Conservation (phyloP, 2,888 invertebrate species). For the Drosophila merina region DNA sequence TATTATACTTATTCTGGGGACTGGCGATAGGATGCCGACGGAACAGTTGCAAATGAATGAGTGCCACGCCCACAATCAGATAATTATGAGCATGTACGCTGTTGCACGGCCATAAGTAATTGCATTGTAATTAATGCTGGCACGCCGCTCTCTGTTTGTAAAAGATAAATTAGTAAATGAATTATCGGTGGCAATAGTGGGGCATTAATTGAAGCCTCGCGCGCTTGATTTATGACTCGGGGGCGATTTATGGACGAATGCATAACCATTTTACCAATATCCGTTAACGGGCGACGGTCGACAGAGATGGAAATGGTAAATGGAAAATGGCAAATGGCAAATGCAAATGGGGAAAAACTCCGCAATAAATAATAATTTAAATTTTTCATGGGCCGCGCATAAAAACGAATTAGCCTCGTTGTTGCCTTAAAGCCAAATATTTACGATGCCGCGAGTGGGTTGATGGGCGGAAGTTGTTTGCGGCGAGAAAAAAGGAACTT, state of each 20-base stretch:
- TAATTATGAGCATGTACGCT: constrained; percentile 44
- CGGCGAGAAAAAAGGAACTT: neutral
- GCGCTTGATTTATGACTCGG: constrained; percentile 66
- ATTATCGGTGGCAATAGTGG: constrained; percentile 73
- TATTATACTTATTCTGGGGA: neutral
- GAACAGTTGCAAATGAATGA: constrained; percentile 56
- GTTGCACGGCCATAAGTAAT: constrained; percentile 60
- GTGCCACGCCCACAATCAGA: constrained; percentile 50
- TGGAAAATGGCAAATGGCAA: constrained; percentile 30
- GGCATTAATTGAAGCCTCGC: constrained; percentile 73
- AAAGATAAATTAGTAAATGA: constrained; percentile 71
- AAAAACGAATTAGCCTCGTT: constrained; percentile 61
- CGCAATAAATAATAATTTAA: constrained; percentile 75
- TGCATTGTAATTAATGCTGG: constrained; percentile 72
- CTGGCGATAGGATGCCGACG: constrained; percentile 21
- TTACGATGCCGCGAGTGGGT: constrained; percentile 27
- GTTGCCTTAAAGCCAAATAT: constrained; percentile 58
- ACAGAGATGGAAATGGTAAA: constrained; percentile 18
- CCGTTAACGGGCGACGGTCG: constrained; percentile 44
- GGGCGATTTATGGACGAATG: constrained; percentile 62
- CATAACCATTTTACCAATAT: constrained; percentile 55
- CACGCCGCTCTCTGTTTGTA: constrained; percentile 45
- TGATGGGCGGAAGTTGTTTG: neutral
- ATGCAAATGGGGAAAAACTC: constrained; percentile 56
- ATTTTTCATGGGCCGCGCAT: constrained; percentile 58